Conservation (phyloP, 2,888 invertebrate species). For the Ectemnius cavifrons region DNA sequence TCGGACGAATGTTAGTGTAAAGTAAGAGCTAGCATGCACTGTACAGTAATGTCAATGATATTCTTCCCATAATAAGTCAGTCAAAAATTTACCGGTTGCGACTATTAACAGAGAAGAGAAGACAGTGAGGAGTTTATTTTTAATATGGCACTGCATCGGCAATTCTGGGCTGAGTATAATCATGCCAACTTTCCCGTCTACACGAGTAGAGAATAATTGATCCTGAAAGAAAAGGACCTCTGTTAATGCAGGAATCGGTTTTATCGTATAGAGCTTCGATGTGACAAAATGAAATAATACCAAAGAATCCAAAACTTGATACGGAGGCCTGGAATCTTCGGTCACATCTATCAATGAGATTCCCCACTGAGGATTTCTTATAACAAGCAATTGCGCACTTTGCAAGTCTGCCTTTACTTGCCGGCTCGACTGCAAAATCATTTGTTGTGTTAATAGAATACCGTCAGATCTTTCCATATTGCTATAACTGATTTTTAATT, state of each 20-base stretch:
- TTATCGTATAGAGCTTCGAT: background rate
- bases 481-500: background rate
- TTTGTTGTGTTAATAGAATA: background rate
- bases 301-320: slow-evolving; percentile 74
- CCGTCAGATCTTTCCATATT: background rate
- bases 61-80: slow-evolving; percentile 69
- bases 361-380: slow-evolving; percentile 87
- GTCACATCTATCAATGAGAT: slow-evolving; percentile 81
- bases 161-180: slow-evolving; percentile 81
- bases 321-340: slow-evolving; percentile 68
- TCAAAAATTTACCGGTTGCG: slow-evolving; percentile 76
- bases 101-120: slow-evolving; percentile 78
- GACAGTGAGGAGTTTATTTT: slow-evolving; percentile 81
- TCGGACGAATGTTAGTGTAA: slow-evolving; percentile 1
- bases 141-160: slow-evolving; percentile 82
- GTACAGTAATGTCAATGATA: slow-evolving; percentile 38
- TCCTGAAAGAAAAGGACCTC: slow-evolving; percentile 74
- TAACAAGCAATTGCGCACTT: slow-evolving; percentile 84
- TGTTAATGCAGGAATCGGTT: slow-evolving; percentile 31
- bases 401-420: slow-evolving; percentile 80
- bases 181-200: slow-evolving; percentile 81
- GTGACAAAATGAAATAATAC: slow-evolving; percentile 65
- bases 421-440: slow-evolving; percentile 40
- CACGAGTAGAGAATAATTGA: slow-evolving; percentile 79
- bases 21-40: too few species aligned